Evolutionary conservation across 1,140 invertebrate genomes (phyloP).

Genomic region (Tetranychus cinnabarinus): DNA sequence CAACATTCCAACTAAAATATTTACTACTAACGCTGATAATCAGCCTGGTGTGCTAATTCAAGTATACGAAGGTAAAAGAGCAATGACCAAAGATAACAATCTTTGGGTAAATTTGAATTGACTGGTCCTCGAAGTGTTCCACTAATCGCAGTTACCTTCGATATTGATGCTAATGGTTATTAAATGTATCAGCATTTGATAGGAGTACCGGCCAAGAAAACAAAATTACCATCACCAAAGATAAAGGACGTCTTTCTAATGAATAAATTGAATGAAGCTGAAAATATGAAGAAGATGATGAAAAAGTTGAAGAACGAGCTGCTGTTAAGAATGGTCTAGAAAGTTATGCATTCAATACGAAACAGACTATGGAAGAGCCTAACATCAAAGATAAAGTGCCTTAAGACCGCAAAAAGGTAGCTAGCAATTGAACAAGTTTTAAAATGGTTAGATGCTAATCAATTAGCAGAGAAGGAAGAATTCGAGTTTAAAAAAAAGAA

Average conservation of each 20-base stretch:
- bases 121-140: conserved; percentile 31
- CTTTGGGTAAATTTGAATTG: conserved; percentile 33
- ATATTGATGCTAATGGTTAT: conserved; percentile 24
- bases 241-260: conserved; percentile 84
- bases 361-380: conserved; percentile 29
- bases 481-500: conserved; percentile 65
- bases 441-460: conserved; percentile 74
- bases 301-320: conserved; percentile 51
- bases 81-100: conserved; percentile 36
- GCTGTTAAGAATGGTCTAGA: conserved; percentile 37
- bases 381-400: conserved; percentile 35
- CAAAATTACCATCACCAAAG: conserved; percentile 94
- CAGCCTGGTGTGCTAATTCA: conserved; percentile 78
- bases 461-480: conserved; percentile 56
- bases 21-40: conserved; percentile 89
- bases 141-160: conserved; percentile 28
- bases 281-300: conserved; percentile 76
- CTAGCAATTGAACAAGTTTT: conserved; percentile 81
- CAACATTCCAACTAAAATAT: conserved; percentile 84
- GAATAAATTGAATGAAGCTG: conserved; percentile 90
- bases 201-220: conserved; percentile 76
- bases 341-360: conserved; percentile 46
- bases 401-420: conserved; percentile 50
- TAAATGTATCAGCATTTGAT: conserved; percentile 31
- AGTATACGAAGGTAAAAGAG: conserved; percentile 33